Conservation (phyloP, 2,113 vertebrate species). For the Mohoua ochrocephala region DNA sequence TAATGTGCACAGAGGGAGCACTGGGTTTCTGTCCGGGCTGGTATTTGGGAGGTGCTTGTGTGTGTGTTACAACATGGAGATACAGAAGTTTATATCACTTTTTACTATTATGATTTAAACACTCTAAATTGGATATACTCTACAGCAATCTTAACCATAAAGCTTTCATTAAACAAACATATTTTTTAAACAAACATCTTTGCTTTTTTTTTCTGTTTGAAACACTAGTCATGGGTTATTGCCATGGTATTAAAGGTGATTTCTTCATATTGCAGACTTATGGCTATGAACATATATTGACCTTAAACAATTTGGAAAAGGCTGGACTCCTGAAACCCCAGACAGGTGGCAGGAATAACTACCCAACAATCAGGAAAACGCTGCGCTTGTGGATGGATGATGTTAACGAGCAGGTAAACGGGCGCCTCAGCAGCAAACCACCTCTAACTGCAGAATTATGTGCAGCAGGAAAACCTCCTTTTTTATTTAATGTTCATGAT, state of each 20-base stretch:
- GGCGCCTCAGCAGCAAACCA: fast-evolving
- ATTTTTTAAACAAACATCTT: not conserved
- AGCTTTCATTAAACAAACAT: not conserved
- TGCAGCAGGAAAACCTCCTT: not conserved
- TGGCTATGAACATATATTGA: constrained; percentile 92
- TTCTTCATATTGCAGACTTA: constrained; percentile 80
- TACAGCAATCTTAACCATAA: not conserved
- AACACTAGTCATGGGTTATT: not conserved
- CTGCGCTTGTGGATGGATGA: constrained; percentile 98
- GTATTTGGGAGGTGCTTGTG: not conserved
- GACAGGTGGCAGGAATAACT: constrained; percentile 85
- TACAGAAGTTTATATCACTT: not conserved
- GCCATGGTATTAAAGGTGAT: not conserved
- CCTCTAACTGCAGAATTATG: not conserved
- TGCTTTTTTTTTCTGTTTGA: not conserved
- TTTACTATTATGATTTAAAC: not conserved
- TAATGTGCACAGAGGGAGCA: not conserved
- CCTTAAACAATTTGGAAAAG: constrained; percentile 92
- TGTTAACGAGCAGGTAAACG: constrained; percentile 88
- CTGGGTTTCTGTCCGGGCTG: not conserved
- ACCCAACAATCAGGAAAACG: constrained; percentile 94
- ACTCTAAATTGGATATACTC: not conserved
- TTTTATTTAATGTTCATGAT: fast-evolving
- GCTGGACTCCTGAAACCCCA: constrained; percentile 87
- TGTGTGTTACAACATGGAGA: not conserved